Evolutionary conservation across 2,888 invertebrate species (phyloP), one percentile per base, ranked within the genome.

Genomic region (Amorpha juglandis): DNA sequence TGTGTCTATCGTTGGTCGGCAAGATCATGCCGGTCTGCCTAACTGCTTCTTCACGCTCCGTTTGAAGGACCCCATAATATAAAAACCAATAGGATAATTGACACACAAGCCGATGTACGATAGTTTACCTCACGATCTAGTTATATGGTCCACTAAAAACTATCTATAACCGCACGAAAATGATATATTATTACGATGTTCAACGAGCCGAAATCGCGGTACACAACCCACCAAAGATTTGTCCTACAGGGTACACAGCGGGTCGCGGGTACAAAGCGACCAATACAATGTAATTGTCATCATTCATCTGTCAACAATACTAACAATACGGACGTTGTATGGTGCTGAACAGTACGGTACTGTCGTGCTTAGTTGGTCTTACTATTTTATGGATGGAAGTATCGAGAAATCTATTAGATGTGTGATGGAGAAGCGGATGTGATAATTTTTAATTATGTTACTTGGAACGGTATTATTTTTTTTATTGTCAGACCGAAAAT

Each of bases 261-360:
- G 86, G 81, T 82, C n/a, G 38, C 58, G 58, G 52, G 19, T 19
- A 65, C 55, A 48, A 48, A 79, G 74, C 76, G 80, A 78, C 79
- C 82, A 84, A 78, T 87, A 89, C 90, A 90, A 90, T 89, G 79
- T 86, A 84, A 88, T 90, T 91, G 91, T 91, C 90, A 91, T 87
- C 86, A 86, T 86, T 86, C 86, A 90, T 91, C 90, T 91, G 90
- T 90, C 90, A 89, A 83, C 85, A 82, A 50, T 16, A 12, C 38
- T 66, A 66, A 83, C 85, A 81, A 80, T 72, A 35, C 63, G 33
- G n/a, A 72, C 74, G 77, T 71, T 70, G 42, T 58, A 21, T 58
- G 48, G 35, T n/a, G 48, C 55, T 38, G 48, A 19, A 65, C 64
- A 58, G 64, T 65, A 58, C 2, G 47, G 16, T 33, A 47, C n/a